phyloP scores from a whole-genome alignment of 2,888 invertebrate genomes.

The Xestobium rufovillosum region DNA sequence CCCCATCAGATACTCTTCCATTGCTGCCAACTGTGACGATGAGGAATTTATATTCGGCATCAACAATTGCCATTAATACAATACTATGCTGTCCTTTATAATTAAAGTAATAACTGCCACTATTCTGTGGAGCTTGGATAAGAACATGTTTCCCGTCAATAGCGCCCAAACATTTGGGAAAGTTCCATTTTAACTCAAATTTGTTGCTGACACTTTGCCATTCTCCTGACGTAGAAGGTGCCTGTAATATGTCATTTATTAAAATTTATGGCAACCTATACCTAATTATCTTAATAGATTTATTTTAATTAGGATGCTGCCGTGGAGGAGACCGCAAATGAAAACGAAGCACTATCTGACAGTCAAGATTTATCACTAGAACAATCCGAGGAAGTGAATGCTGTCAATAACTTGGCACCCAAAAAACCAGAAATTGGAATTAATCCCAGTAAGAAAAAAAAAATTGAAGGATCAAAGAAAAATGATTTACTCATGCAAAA shows the following conservation, averaged over 20 bases:
- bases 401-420: too few relatives aligned
- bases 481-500: conserved; percentile 8
- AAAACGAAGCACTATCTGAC: conserved; percentile 3
- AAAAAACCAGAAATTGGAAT: too few relatives aligned
- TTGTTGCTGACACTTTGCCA: conserved; percentile 14
- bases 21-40: conserved; percentile 13
- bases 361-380: too few relatives aligned
- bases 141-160: conserved; percentile 19
- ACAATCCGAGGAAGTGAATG: too few relatives aligned
- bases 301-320: conserved; percentile 7
- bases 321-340: too few relatives aligned
- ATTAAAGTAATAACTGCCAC: conserved; percentile 12
- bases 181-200: conserved; percentile 18
- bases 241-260: too few relatives aligned
- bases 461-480: conserved; percentile 60
- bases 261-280: too few relatives aligned
- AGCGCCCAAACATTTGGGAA: conserved; percentile 18
- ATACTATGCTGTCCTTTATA: conserved; percentile 16
- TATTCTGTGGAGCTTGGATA: conserved; percentile 18
- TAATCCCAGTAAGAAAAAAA: too few relatives aligned
- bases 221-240: conserved; percentile 12
- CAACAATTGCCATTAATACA: conserved; percentile 15
- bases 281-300: too few relatives aligned
- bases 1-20: conserved; percentile 19
- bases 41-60: conserved; percentile 12